Conservation (phyloP, 2,113 vertebrate genomes). For the Micronisus gabar region DNA sequence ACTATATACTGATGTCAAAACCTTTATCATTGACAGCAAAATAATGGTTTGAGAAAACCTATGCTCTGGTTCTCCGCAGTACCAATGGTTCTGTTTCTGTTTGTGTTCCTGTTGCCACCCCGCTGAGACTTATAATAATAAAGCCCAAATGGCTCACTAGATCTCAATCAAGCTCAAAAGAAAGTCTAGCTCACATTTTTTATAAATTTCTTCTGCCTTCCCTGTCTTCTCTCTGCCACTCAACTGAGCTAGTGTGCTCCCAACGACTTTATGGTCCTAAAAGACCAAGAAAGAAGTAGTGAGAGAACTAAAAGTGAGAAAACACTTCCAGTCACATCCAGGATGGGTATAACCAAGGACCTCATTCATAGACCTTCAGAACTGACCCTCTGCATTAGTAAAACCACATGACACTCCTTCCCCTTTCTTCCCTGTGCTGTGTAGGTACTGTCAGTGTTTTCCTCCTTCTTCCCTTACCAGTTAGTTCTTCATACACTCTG, state of each 20-base stretch:
- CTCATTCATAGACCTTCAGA: not conserved
- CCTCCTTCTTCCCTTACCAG: not conserved
- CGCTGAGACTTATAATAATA: not conserved
- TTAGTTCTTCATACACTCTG: not conserved
- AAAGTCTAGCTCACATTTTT: not conserved
- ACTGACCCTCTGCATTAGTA: not conserved
- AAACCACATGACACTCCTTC: not conserved
- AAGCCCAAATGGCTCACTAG: not conserved
- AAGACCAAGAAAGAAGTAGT: not conserved
- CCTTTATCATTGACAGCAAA: not conserved
- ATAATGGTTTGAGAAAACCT: not conserved
- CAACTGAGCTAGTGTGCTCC: not conserved
- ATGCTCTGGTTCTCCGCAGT: not conserved
- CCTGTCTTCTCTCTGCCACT: not conserved
- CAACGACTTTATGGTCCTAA: not conserved
- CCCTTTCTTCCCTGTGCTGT: not conserved
- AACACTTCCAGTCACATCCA: not conserved
- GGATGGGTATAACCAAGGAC: not conserved
- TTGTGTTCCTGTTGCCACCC: not conserved
- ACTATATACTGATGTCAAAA: not conserved
- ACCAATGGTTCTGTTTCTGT: not conserved
- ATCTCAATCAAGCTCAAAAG: not conserved
- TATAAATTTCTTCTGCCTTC: not conserved
- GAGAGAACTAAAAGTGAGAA: not conserved
- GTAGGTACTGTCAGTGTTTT: not conserved